phyloP scores from a whole-genome alignment of 2,888 invertebrate species.

The Epinotia demarniana region DNA sequence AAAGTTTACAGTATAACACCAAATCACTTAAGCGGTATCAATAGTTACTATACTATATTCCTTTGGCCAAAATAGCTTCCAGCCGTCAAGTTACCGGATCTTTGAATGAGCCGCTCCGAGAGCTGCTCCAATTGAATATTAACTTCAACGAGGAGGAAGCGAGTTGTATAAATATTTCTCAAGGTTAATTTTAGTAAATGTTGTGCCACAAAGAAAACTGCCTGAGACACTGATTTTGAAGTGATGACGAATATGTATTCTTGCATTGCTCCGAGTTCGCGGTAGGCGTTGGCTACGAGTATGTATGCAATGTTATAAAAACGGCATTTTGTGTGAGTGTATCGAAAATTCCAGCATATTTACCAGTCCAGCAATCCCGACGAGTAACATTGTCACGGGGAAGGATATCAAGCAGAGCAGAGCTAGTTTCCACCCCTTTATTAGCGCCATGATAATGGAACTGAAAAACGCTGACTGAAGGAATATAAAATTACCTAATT shows the following conservation, averaged over 20 bases:
- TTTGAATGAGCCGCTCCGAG: too few species aligned
- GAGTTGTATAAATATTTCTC: not conserved
- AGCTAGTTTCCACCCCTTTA: constrained; percentile 92
- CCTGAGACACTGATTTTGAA: not conserved
- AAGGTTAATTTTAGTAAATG: not conserved
- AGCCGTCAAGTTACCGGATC: too few species aligned
- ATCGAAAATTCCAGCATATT: constrained; percentile 49
- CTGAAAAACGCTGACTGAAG: constrained; percentile 88
- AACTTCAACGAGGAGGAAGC: not conserved
- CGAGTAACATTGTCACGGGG: constrained; percentile 87
- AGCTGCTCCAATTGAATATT: not conserved
- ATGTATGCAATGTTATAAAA: not conserved
- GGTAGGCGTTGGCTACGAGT: not conserved
- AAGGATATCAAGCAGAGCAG: constrained; percentile 89
- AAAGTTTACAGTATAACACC: too few species aligned
- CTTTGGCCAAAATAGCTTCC: too few species aligned
- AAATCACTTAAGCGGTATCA: too few species aligned
- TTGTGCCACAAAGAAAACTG: not conserved
- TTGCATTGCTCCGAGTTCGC: too few species aligned
- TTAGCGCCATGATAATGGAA: constrained; percentile 88
- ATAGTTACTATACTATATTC: too few species aligned
- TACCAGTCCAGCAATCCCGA: constrained; percentile 87
- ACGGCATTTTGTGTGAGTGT: not conserved
- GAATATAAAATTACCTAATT: constrained; percentile 89
- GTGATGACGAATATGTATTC: too few species aligned